Evolutionary conservation across 2,113 vertebrate genomes (phyloP).

Genomic region (Saguinus midas): DNA sequence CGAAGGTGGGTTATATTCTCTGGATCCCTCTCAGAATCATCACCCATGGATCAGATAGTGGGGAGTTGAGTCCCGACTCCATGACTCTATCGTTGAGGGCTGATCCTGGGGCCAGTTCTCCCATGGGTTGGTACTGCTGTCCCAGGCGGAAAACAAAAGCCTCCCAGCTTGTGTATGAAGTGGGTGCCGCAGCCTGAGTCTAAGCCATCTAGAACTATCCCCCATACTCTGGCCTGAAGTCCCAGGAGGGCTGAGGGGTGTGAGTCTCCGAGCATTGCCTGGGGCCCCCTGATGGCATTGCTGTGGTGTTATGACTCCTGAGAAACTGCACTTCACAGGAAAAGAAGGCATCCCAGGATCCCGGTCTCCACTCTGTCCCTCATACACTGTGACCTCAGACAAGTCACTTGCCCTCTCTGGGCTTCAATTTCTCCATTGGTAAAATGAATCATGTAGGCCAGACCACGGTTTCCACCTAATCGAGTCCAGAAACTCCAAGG

Average conservation of each 20-base stretch:
- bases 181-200: not conserved
- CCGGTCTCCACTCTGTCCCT: not conserved
- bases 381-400: rapidly evolving
- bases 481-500: not conserved
- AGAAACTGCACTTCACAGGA: not conserved
- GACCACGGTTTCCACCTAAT: not conserved
- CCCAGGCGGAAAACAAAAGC: not conserved
- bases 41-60: rapidly evolving
- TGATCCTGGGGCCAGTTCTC: too few relatives aligned
- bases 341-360: too few relatives aligned
- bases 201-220: not conserved
- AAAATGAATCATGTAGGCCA: not conserved
- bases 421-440: not conserved
- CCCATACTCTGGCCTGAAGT: rapidly evolving
- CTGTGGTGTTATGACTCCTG: not conserved
- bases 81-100: too few relatives aligned
- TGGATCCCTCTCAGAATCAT: not conserved
- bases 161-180: rapidly evolving
- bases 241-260: too few relatives aligned
- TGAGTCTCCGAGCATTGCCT: rapidly evolving
- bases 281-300: rapidly evolving
- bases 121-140: rapidly evolving
- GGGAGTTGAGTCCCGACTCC: not conserved
- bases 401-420: too few relatives aligned
- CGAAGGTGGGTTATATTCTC: rapidly evolving